These are phyloP conservation scores for Amblyjoppa fuscipennis DNA, from an alignment of 2,888 invertebrate genomes.

Conservation along the genomic window DNA sequence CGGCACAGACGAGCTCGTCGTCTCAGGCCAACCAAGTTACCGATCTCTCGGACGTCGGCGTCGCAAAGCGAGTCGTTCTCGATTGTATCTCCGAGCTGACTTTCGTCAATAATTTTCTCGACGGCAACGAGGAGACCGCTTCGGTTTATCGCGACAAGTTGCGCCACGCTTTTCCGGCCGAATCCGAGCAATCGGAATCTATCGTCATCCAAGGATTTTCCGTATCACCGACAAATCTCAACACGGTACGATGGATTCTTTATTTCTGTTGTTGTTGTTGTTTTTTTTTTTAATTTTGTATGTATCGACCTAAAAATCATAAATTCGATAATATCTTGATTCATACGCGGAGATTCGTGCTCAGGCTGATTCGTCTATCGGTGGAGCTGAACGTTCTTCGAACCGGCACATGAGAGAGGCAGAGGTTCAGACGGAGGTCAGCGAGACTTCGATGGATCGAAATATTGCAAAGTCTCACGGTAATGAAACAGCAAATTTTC, in stretches of 20 bases:
- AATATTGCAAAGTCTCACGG: neutral
- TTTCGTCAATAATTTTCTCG: conserved; percentile 61
- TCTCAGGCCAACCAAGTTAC: conserved; percentile 46
- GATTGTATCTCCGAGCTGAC: conserved; percentile 63
- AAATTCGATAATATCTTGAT: neutral
- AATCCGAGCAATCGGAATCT: conserved; percentile 5
- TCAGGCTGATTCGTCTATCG: conserved; percentile 39
- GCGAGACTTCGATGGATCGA: conserved; percentile 6
- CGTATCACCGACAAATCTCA: neutral
- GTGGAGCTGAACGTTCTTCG: conserved; percentile 25
- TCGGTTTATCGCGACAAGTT: conserved; percentile 60
- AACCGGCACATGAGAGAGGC: conserved; percentile 12
- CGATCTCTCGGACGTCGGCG: conserved; percentile 38
- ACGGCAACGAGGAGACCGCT: conserved; percentile 50
- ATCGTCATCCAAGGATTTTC: conserved; percentile 40
- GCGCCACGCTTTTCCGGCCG: conserved; percentile 22
- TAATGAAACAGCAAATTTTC: neutral
- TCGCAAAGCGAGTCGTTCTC: conserved; percentile 46
- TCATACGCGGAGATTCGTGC: neutral
- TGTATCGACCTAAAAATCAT: neutral
- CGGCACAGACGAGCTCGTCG: conserved; percentile 43
- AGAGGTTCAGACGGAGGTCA: conserved; percentile 13
- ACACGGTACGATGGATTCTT: conserved; percentile 23
- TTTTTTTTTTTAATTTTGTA: neutral
- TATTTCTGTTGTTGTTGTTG: neutral